These are phyloP conservation scores for Melospiza georgiana DNA, from an alignment of 2,113 vertebrate genomes.

Conservation along the genomic window DNA sequence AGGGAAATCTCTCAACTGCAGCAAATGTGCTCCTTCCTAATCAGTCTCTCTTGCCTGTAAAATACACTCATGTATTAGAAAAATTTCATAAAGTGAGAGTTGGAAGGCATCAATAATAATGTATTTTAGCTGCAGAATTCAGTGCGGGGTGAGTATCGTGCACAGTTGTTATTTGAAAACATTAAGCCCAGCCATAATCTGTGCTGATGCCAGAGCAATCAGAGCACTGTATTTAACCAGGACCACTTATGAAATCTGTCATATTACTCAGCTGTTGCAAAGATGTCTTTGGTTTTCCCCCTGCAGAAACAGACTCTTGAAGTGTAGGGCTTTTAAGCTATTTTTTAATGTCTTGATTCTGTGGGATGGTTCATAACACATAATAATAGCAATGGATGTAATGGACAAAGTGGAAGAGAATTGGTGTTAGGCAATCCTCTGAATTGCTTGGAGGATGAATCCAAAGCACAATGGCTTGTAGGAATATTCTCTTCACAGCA, in stretches of 20 bases:
- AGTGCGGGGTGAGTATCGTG: neutral
- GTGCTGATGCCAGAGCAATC: neutral
- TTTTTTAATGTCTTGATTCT: neutral
- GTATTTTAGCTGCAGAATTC: neutral
- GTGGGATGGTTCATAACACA: neutral
- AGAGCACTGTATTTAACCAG: neutral
- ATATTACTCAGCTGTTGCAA: neutral
- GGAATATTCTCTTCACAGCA: neutral
- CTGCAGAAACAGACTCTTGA: neutral
- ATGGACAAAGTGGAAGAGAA: neutral
- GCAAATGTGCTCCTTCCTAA: neutral
- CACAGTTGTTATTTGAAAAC: neutral
- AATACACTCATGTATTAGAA: neutral
- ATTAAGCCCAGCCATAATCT: neutral
- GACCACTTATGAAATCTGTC: neutral
- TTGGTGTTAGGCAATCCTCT: neutral
- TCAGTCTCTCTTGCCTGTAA: neutral
- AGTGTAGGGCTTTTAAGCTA: neutral
- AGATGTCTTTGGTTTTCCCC: neutral
- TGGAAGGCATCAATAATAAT: neutral
- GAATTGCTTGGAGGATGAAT: neutral
- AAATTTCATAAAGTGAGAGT: neutral
- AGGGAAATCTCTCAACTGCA: neutral
- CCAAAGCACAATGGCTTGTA: neutral
- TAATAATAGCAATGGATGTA: neutral